Evolutionary conservation across 2,113 vertebrate genomes (phyloP).

Genomic region (Albula goreensis): DNA sequence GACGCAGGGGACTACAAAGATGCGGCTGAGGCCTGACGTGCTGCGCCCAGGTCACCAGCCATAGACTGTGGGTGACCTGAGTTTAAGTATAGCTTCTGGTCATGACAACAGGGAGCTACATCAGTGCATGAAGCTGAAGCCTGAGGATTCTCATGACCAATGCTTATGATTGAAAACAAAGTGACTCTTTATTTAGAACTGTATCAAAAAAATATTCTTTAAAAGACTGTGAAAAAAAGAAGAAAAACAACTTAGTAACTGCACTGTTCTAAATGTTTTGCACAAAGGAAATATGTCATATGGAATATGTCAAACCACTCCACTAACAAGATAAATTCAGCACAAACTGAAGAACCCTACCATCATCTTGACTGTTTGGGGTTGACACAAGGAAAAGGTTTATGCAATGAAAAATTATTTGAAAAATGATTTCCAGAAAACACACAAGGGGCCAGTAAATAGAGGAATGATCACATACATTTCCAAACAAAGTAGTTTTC

Average conservation of each 20-base stretch:
- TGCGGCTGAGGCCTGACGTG: not conserved
- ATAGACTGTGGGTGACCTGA: not conserved
- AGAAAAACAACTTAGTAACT: not conserved
- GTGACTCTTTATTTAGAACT: not conserved
- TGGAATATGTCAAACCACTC: not conserved
- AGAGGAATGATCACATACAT: not conserved
- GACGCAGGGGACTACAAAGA: slow-evolving; percentile 58
- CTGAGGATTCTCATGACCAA: not conserved
- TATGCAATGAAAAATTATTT: not conserved
- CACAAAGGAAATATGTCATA: not conserved
- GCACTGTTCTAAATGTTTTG: slow-evolving; percentile 2
- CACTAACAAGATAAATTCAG: not conserved
- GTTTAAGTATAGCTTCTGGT: not conserved
- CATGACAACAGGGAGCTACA: not conserved
- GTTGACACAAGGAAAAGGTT: not conserved
- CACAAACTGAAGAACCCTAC: not conserved
- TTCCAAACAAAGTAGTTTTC: not conserved
- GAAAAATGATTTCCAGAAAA: not conserved
- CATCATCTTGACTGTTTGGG: not conserved
- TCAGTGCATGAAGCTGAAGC: not conserved
- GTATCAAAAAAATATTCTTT: not conserved
- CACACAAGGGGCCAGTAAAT: not conserved
- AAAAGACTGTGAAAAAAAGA: not conserved
- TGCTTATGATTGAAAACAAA: not conserved
- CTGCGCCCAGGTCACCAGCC: not conserved